phyloP scores from a whole-genome alignment of 2,888 invertebrate genomes.

The Erebia ligea region DNA sequence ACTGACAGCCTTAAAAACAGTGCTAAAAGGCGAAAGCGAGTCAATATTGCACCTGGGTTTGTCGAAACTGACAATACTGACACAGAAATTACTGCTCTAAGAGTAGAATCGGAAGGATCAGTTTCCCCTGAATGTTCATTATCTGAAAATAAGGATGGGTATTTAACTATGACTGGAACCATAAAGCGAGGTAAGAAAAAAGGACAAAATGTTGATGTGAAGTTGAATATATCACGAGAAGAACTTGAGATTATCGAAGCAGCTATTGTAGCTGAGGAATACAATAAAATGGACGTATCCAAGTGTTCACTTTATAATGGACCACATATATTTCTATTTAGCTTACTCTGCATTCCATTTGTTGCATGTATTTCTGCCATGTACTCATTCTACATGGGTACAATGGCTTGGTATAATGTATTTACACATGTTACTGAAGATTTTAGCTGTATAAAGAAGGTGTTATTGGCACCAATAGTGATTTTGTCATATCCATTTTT shows the following conservation, averaged over 20 bases:
- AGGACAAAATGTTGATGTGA: conserved; percentile 88
- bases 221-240: conserved; percentile 87
- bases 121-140: conserved; percentile 82
- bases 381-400: conserved; percentile 89
- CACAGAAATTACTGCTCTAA: conserved; percentile 68
- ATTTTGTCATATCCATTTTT: conserved; percentile 88
- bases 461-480: conserved; percentile 86
- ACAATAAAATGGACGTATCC: conserved; percentile 81
- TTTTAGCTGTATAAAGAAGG: conserved; percentile 84
- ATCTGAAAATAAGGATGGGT: conserved; percentile 81
- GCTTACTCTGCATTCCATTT: conserved; percentile 86
- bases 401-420: conserved; percentile 90
- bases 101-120: conserved; percentile 75
- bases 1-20: conserved; percentile 76
- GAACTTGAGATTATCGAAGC: conserved; percentile 88
- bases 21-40: conserved; percentile 83
- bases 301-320: conserved; percentile 84
- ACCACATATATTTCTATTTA: conserved; percentile 85
- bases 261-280: conserved; percentile 82
- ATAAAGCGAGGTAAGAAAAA: conserved; percentile 88
- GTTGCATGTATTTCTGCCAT: conserved; percentile 85
- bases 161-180: conserved; percentile 88
- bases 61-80: conserved; percentile 69
- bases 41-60: conserved; percentile 84
- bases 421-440: conserved; percentile 88